Evolutionary conservation across 1,140 invertebrate species (phyloP).

Genomic region (Bombus vancouverensis): DNA sequence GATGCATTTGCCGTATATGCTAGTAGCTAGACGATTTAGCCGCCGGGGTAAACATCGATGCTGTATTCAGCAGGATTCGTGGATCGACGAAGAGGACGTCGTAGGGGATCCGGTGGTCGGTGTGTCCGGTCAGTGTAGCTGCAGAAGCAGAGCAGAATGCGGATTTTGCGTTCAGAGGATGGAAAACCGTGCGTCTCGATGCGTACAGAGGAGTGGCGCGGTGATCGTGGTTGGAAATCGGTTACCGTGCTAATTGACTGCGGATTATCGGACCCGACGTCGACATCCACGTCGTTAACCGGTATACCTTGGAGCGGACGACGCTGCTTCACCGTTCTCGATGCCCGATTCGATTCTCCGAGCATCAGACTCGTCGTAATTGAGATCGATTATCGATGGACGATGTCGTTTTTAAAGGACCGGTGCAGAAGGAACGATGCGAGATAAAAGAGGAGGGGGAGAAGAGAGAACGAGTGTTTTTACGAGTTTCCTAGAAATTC

Average conservation of each 20-base stretch:
- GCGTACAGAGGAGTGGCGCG: not conserved
- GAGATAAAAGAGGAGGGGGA: too few relatives aligned
- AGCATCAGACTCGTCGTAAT: slow-evolving; percentile 2
- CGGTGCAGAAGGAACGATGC: too few relatives aligned
- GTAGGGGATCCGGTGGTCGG: not conserved
- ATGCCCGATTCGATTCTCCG: slow-evolving; percentile 2
- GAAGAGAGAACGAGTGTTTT: not conserved
- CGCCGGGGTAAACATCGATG: slow-evolving; percentile 4
- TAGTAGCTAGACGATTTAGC: slow-evolving; percentile 19
- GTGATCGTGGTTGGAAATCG: slow-evolving; percentile 11
- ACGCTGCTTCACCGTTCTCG: not conserved
- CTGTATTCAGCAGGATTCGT: not conserved
- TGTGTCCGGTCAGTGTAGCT: not conserved
- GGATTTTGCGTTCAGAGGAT: not conserved
- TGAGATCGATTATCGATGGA: slow-evolving; percentile 36
- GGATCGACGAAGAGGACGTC: not conserved
- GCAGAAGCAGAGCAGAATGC: too few relatives aligned
- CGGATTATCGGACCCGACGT: slow-evolving; percentile 14
- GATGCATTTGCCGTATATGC: slow-evolving; percentile 28
- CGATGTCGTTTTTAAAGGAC: not conserved
- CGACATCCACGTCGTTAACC: slow-evolving; percentile 12
- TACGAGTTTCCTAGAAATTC: not conserved
- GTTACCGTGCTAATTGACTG: slow-evolving; percentile 42
- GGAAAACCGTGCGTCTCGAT: slow-evolving; percentile 2
- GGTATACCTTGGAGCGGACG: slow-evolving; percentile 14